Base-by-base conservation (phyloP, 2,888 invertebrate genomes). In the Tetrapedia diversipes region DNA sequence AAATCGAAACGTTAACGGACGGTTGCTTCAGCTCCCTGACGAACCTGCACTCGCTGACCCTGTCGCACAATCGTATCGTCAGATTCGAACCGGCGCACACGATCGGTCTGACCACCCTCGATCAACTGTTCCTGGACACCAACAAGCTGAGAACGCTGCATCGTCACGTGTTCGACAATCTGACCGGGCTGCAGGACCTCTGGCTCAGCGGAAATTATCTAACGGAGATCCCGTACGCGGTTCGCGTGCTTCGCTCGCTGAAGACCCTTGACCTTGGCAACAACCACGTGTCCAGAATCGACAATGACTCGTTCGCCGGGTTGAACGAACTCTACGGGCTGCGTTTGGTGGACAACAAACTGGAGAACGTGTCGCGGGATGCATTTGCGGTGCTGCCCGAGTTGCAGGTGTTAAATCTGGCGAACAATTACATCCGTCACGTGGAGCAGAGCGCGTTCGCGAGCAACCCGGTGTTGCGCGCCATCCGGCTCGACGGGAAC, bases 261-360 rank as follows among this genome's bases (percentile, higher is more conserved):
- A 95, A 95, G 89, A 95, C 95, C 34, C 93, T 97, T 75, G 96
- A 97, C 92, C 93, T 97, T 85, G 96, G 96, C 57, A 96, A 96
- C 92, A 98, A 97, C 92, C 94, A 94, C 88, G 95, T 98, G 88
- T 94, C 95, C 81, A 93, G 93, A 82, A 94, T 98, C 69, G 94
- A 94, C 71, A 95, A 95, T 88, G 93, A 94, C 73, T 95, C 96
- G 61, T 96, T 97, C 86, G 94, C 94, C 88, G 96, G 96, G 6
- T 92, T 97, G 81, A 94, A 95, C 87, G 94, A 95, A 86, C 93
- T 98, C 51, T 95, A 95, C 87, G 95, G 96, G 19, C 92, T 98
- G 70, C 94, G 97, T 57, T 92, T 97, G 66, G 96, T 96, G 60
- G 96, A 96, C 89, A 97, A 97, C 92, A 95, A 95, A 91, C 95